phyloP scores from a whole-genome alignment of 1,140 invertebrate genomes.

The Drosophila bifasciata region DNA sequence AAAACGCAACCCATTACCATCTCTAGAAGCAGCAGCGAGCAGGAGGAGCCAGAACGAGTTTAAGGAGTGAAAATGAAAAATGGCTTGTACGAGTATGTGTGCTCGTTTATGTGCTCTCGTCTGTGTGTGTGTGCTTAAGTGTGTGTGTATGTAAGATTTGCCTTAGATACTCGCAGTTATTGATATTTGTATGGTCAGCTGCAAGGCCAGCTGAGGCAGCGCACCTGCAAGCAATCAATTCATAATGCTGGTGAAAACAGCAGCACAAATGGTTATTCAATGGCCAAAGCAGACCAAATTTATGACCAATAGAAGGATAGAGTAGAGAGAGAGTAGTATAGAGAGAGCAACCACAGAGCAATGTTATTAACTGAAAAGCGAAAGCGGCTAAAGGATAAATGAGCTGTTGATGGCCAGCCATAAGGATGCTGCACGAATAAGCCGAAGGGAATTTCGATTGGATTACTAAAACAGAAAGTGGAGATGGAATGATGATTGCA shows the following conservation, averaged over 20 bases:
- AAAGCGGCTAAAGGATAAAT: slow-evolving; percentile 32
- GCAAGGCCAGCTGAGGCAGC: slow-evolving; percentile 15
- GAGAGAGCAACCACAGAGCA: slow-evolving; percentile 38
- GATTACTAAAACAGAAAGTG: slow-evolving; percentile 24
- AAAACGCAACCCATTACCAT: no score
- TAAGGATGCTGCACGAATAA: slow-evolving; percentile 29
- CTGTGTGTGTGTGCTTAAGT: slow-evolving; percentile 7
- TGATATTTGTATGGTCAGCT: slow-evolving; percentile 57
- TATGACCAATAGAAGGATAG: slow-evolving; percentile 57
- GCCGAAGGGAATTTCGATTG: slow-evolving; percentile 49
- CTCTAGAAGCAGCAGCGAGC: background rate
- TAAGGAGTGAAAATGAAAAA: slow-evolving; percentile 71
- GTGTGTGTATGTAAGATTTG: slow-evolving; percentile 39
- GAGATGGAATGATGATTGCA: background rate
- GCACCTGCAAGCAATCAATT: slow-evolving; percentile 72
- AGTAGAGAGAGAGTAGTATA: slow-evolving; percentile 26
- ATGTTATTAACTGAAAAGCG: slow-evolving; percentile 61
- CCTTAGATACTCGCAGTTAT: slow-evolving; percentile 71
- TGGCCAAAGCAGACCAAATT: slow-evolving; percentile 47
- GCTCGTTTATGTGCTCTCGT: background rate
- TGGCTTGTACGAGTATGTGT: slow-evolving; percentile 42
- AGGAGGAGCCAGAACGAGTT: slow-evolving; percentile 17
- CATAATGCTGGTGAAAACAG: slow-evolving; percentile 54
- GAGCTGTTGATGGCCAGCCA: slow-evolving; percentile 43
- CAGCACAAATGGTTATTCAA: slow-evolving; percentile 34